Evolutionary conservation across 2,113 vertebrate species (phyloP).

Genomic region (Reinhardtius hippoglossoides): DNA sequence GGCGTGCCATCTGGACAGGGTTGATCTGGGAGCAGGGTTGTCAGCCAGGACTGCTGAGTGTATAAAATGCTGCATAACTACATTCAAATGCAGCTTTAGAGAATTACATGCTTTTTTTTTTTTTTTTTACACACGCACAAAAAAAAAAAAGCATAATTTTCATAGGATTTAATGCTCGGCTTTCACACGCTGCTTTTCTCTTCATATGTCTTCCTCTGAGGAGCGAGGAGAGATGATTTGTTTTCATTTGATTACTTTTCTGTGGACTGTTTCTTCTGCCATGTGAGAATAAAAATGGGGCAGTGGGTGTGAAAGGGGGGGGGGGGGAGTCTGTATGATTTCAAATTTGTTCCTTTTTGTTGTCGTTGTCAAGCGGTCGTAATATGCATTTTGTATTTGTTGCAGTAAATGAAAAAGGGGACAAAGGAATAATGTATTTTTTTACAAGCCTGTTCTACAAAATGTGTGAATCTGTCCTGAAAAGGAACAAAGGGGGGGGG

Average conservation of each 20-base stretch:
- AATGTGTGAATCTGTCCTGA: background rate
- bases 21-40: conserved; percentile 74
- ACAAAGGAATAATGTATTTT: background rate
- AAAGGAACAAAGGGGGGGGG: too few relatives aligned
- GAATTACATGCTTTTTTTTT: background rate
- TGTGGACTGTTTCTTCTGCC: background rate
- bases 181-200: background rate
- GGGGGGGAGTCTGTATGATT: background rate
- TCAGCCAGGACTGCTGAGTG: conserved; percentile 67
- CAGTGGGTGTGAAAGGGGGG: too few relatives aligned
- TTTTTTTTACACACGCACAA: too few relatives aligned
- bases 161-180: background rate
- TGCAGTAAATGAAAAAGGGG: background rate
- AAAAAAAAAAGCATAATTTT: background rate
- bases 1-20: conserved; percentile 79
- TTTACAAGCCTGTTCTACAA: background rate
- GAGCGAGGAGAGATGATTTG: background rate
- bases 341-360: background rate
- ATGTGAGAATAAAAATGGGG: background rate
- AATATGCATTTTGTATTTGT: background rate
- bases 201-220: background rate
- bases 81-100: conserved; percentile 54
- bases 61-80: conserved; percentile 60
- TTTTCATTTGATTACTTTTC: background rate
- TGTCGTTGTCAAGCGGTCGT: background rate